Conservation (phyloP, 37 sponge, comb jelly and placozoan genomes). For the Halichondria panicea region DNA sequence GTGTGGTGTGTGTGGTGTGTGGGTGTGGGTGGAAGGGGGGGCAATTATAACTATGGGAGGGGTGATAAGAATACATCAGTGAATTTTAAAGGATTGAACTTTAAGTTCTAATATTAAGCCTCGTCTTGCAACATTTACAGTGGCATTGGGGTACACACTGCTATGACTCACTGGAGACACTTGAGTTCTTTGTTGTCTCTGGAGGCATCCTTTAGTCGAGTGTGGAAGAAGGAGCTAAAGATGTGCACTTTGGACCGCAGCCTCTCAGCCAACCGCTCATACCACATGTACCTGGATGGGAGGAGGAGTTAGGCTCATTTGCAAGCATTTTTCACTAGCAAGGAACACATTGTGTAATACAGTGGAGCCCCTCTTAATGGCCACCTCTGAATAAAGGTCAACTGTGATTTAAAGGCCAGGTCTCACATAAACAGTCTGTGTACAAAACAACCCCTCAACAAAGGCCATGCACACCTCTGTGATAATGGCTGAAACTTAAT, state of each 20-base stretch:
- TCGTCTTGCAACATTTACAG: neutral
- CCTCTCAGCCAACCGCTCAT: constrained; percentile 49
- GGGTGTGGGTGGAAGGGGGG: too few relatives aligned
- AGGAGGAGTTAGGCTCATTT: too few relatives aligned
- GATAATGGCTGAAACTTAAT: too few relatives aligned
- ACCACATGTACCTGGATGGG: constrained; percentile 60
- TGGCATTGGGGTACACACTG: neutral
- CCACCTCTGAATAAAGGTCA: too few relatives aligned
- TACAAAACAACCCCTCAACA: too few relatives aligned
- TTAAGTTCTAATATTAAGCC: neutral
- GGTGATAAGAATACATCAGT: neutral
- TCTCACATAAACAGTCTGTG: too few relatives aligned
- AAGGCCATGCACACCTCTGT: too few relatives aligned
- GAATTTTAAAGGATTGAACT: neutral
- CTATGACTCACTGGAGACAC: neutral
- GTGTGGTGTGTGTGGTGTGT: too few relatives aligned
- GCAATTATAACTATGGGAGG: neutral
- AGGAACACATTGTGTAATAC: too few relatives aligned
- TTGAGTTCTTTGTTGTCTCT: constrained; percentile 42
- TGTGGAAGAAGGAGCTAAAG: constrained; percentile 90
- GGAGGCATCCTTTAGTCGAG: constrained; percentile 49
- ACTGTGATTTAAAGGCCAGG: too few relatives aligned
- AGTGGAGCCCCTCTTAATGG: too few relatives aligned
- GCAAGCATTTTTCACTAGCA: too few relatives aligned
- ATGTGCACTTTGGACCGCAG: constrained; percentile 63